A percentile compares a stretch with the other conserved stretches of the same genome.
These are phyloP conservation scores for Reinhardtius hippoglossoides DNA, from an alignment of 2,113 vertebrate genomes.

Conservation along the genomic window DNA sequence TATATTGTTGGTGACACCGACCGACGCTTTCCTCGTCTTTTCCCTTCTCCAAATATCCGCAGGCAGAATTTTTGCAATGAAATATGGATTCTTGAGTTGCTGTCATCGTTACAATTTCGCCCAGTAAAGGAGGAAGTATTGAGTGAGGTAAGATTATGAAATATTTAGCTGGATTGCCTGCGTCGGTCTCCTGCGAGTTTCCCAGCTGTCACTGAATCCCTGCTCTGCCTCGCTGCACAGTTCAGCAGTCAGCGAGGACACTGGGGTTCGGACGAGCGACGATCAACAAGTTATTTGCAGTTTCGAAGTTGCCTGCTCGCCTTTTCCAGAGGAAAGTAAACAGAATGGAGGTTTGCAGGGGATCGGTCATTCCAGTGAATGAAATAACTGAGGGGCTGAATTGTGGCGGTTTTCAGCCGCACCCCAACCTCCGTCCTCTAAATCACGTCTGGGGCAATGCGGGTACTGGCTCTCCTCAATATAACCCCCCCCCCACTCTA, in stretches of 20 bases:
- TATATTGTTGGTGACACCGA: too few relatives aligned
- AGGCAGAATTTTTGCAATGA: neutral
- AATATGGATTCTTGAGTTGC: neutral
- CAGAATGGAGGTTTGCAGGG: too few relatives aligned
- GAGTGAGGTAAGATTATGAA: constrained; percentile 23
- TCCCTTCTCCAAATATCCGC: neutral
- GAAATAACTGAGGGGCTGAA: neutral
- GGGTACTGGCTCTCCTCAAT: constrained; percentile 57
- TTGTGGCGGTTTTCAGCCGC: neutral
- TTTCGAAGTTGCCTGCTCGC: too few relatives aligned
- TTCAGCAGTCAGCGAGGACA: neutral
- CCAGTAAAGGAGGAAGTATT: neutral
- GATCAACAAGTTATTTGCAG: neutral
- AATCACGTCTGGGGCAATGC: constrained; percentile 58
- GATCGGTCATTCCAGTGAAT: too few relatives aligned
- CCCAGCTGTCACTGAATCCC: neutral
- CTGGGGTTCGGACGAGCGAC: neutral
- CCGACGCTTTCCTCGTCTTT: neutral
- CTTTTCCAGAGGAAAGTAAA: too few relatives aligned
- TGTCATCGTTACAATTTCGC: neutral
- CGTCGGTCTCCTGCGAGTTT: neutral
- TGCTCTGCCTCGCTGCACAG: neutral
- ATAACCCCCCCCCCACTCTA: neutral
- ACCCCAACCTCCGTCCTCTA: neutral
- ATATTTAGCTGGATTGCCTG: constrained; percentile 4